A percentile compares a stretch with the other conserved stretches of the same genome.
These are phyloP conservation scores for Prosapia bicincta DNA, from an alignment of 2,888 invertebrate species.

Conservation along the genomic window DNA sequence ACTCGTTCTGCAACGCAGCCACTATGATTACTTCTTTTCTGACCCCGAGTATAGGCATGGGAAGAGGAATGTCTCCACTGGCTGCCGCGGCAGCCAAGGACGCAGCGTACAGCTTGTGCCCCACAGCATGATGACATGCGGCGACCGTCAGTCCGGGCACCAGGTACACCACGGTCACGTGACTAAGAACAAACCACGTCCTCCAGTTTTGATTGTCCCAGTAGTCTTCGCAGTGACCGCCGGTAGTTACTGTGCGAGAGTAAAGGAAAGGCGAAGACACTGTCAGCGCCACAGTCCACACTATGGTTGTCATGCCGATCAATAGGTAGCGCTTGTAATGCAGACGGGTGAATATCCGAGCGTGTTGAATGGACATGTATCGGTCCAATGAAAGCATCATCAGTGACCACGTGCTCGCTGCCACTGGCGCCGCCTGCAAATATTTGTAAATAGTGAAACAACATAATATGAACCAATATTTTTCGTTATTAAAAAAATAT, in stretches of 20 bases:
- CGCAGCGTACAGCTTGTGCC: conserved; percentile 69
- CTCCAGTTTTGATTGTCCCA: conserved; percentile 25
- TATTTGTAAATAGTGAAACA: too few relatives aligned
- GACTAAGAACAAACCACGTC: conserved; percentile 28
- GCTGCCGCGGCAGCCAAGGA: conserved; percentile 65
- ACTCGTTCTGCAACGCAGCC: conserved; percentile 46
- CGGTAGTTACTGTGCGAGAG: neutral
- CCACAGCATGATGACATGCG: conserved; percentile 62
- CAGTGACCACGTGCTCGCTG: conserved; percentile 73
- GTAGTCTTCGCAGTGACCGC: neutral
- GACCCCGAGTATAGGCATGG: conserved; percentile 56
- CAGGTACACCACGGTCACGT: conserved; percentile 44
- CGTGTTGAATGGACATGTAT: conserved; percentile 76
- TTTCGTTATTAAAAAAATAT: too few relatives aligned
- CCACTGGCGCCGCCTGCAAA: conserved; percentile 66
- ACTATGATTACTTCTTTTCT: conserved; percentile 71
- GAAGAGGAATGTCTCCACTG: conserved; percentile 68
- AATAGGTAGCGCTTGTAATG: conserved; percentile 49
- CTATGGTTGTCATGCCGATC: conserved; percentile 51
- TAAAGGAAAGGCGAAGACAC: conserved; percentile 34
- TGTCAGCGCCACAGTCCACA: conserved; percentile 43
- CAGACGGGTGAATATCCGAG: conserved; percentile 55
- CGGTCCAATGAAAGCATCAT: conserved; percentile 76
- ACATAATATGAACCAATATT: too few relatives aligned
- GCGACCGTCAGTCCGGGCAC: conserved; percentile 49